Evolutionary conservation across 2,113 vertebrate species (phyloP).

Genomic region (Tragelaphus buxtoni): DNA sequence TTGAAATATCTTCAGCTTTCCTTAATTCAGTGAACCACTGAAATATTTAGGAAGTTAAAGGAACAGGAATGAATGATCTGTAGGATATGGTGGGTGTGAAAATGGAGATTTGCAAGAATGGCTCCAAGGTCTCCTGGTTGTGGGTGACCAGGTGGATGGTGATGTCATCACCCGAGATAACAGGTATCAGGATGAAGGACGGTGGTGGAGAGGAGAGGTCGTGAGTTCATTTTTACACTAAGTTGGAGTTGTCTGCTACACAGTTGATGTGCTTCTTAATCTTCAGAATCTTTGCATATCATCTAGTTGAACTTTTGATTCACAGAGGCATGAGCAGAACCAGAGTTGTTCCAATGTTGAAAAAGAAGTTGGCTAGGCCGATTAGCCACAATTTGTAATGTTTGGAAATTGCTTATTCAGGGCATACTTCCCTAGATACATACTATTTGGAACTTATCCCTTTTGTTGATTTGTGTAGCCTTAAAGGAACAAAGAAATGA

Average conservation of each 20-base stretch:
- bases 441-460: background rate
- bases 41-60: background rate
- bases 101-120: background rate
- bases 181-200: background rate
- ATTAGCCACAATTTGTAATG: background rate
- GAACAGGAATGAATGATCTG: background rate
- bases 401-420: background rate
- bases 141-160: background rate
- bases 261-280: background rate
- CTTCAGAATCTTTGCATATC: background rate
- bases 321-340: background rate
- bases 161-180: background rate
- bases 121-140: background rate
- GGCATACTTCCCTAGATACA: background rate
- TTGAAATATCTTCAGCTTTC: background rate
- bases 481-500: background rate
- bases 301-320: background rate
- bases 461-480: background rate
- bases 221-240: background rate
- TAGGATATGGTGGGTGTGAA: background rate
- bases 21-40: background rate
- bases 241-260: background rate
- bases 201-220: background rate
- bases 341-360: background rate
- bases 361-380: background rate